Conservation (phyloP, 2,797 vertebrate species). For the Anas bahamensis region DNA sequence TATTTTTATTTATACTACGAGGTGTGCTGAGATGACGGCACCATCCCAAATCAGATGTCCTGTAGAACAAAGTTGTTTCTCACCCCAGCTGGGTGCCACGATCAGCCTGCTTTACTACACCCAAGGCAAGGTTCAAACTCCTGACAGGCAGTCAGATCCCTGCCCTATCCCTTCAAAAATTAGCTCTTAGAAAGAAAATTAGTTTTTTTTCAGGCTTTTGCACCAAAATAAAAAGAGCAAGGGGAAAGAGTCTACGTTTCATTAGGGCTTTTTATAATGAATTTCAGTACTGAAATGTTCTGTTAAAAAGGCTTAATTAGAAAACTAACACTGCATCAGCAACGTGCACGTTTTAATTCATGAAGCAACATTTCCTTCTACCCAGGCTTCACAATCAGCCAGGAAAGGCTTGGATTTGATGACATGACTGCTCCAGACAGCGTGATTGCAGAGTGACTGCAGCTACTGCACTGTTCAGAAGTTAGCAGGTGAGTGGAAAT, state of each 20-base stretch:
- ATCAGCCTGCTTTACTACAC: too few relatives aligned
- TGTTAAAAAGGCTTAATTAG: background rate
- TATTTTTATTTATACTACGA: background rate
- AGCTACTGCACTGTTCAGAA: background rate
- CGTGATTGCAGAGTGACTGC: background rate
- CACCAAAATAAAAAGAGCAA: background rate
- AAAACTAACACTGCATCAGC: too few relatives aligned
- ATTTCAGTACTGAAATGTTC: background rate
- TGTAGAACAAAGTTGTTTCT: background rate
- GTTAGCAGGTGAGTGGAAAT: background rate
- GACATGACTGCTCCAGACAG: background rate
- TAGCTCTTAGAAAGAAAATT: background rate
- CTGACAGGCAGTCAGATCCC: background rate
- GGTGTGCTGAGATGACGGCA: background rate
- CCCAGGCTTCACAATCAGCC: background rate
- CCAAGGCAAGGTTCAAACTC: background rate
- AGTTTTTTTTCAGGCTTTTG: too few relatives aligned
- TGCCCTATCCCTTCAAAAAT: background rate
- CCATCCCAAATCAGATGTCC: background rate
- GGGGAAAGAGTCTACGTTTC: background rate
- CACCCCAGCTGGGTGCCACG: background rate
- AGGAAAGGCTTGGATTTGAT: background rate
- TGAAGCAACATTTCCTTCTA: background rate
- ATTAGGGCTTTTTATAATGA: background rate
- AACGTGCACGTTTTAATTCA: background rate